Percentiles rank a stretch among this genome's conserved stretches.
Conservation (phyloP, 2,888 invertebrate genomes). For the Diplolepis rosae region DNA sequence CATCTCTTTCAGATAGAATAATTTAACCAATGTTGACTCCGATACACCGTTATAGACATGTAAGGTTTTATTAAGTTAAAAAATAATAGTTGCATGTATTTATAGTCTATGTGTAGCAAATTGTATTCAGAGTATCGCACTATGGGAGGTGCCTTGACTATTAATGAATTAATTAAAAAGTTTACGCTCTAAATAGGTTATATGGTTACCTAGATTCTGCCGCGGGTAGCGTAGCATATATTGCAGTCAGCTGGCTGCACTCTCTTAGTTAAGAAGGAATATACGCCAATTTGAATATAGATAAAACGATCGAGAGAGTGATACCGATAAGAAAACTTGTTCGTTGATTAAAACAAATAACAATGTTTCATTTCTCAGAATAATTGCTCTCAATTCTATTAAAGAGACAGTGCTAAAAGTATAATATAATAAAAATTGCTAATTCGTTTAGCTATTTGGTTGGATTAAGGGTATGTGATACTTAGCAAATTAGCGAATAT, state of each 20-base stretch:
- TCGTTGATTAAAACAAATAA: conserved; percentile 1
- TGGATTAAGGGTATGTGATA: too few relatives aligned
- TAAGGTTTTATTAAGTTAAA: conserved; percentile 28
- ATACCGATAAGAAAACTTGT: conserved; percentile 19
- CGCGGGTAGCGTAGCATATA: not conserved
- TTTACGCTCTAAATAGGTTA: conserved; percentile 20
- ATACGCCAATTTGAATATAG: conserved; percentile 6
- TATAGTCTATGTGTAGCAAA: conserved; percentile 10
- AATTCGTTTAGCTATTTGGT: too few relatives aligned
- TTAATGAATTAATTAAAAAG: conserved; percentile 31
- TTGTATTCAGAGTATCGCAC: conserved; percentile 13
- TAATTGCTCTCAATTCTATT: too few relatives aligned
- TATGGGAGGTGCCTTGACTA: conserved; percentile 24
- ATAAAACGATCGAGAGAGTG: conserved; percentile 14
- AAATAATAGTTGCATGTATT: conserved; percentile 14
- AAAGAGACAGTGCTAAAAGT: too few relatives aligned
- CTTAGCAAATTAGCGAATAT: too few relatives aligned
- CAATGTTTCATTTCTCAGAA: too few relatives aligned
- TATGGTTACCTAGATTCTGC: conserved; percentile 14
- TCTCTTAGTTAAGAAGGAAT: not conserved
- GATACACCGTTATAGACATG: conserved; percentile 12
- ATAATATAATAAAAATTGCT: too few relatives aligned
- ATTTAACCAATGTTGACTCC: not conserved
- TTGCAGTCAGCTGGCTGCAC: not conserved
- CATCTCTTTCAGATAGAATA: not conserved